These are phyloP conservation scores for Podarcis lilfordi DNA, from an alignment of 2,797 vertebrate species.

Conservation along the genomic window DNA sequence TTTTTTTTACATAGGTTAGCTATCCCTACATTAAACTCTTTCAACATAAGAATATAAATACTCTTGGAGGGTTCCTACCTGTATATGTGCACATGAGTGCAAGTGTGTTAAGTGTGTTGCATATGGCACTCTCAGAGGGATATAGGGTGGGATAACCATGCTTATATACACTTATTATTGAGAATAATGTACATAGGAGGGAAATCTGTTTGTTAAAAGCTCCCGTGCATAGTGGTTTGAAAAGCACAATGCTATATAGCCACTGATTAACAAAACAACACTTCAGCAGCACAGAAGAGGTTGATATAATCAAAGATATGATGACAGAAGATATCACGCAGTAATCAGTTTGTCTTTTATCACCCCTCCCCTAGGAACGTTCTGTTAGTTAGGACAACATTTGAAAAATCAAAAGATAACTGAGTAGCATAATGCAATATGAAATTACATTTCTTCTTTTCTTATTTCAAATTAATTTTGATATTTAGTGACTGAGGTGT, in stretches of 20 bases:
- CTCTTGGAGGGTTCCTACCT: neutral
- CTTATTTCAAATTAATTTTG: neutral
- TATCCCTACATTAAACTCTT: neutral
- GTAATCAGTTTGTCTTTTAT: neutral
- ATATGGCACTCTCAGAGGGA: neutral
- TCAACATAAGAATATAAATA: neutral
- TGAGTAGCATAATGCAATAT: neutral
- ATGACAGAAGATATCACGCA: neutral
- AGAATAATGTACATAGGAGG: slow-evolving; percentile 16
- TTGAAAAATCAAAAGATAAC: neutral
- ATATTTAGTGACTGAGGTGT: neutral
- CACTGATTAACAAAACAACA: neutral
- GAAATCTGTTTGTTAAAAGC: neutral
- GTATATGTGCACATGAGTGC: neutral
- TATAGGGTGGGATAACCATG: neutral
- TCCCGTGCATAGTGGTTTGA: neutral
- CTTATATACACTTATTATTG: neutral
- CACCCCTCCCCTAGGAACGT: neutral
- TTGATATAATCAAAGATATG: slow-evolving; percentile 17
- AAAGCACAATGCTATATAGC: neutral
- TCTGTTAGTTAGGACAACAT: slow-evolving; percentile 21
- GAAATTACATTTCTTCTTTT: neutral
- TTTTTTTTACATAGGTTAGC: neutral
- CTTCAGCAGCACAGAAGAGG: neutral
- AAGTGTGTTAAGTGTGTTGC: neutral